These are phyloP conservation scores for Drosophila suzukii DNA, from an alignment of 1,140 invertebrate species.

Conservation along the genomic window DNA sequence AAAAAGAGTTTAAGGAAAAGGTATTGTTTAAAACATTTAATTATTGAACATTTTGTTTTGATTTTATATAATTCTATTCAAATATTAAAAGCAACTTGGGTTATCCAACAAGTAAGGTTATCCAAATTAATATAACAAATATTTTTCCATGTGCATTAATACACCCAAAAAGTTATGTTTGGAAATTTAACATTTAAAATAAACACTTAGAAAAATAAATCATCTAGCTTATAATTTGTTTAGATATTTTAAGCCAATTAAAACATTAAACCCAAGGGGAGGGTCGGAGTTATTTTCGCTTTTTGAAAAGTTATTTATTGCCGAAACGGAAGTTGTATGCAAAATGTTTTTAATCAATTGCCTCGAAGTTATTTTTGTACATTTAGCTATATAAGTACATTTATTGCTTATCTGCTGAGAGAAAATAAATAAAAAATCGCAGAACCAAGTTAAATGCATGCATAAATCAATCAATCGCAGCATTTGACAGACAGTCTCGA, in stretches of 20 bases:
- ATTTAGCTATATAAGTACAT: slow-evolving; percentile 34
- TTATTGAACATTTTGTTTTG: too few species aligned
- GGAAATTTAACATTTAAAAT: not conserved
- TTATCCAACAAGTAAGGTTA: too few species aligned
- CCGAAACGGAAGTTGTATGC: slow-evolving; percentile 4
- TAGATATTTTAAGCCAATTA: not conserved
- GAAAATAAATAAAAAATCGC: slow-evolving; percentile 40
- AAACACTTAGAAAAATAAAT: slow-evolving; percentile 14
- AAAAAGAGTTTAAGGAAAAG: too few species aligned
- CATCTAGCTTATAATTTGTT: too few species aligned
- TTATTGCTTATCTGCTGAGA: slow-evolving; percentile 46
- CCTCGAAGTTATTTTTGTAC: slow-evolving; percentile 14
- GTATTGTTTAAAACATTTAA: too few species aligned
- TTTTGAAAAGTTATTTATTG: not conserved
- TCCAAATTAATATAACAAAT: too few species aligned
- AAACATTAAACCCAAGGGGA: not conserved
- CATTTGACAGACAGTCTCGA: slow-evolving; percentile 68
- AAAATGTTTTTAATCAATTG: not conserved
- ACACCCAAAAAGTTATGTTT: too few species aligned
- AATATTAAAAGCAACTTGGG: too few species aligned
- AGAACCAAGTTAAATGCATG: slow-evolving; percentile 62
- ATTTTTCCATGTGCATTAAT: too few species aligned
- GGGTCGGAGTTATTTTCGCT: slow-evolving; percentile 7
- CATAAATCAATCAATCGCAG: slow-evolving; percentile 76
- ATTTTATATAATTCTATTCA: too few species aligned